Conservation (phyloP, 2,888 invertebrate genomes). For the Melanargia galathea region DNA sequence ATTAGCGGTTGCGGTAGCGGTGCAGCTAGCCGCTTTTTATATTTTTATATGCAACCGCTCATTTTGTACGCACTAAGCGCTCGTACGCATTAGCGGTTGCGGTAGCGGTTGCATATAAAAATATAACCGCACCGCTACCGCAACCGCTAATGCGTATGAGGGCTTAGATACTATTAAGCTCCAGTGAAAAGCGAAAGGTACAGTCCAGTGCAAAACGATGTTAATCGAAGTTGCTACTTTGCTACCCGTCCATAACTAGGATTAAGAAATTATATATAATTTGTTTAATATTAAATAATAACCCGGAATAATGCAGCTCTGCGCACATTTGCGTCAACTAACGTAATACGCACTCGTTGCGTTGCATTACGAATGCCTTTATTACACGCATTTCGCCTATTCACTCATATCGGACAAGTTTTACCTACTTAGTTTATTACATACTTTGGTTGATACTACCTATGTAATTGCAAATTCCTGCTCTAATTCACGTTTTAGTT, state of each 20-base stretch:
- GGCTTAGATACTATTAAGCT: too few species aligned
- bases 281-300: conserved; percentile 23
- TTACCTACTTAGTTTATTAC: conserved; percentile 12
- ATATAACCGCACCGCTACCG: too few species aligned
- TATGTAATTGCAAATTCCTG: not conserved
- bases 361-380: conserved; percentile 35
- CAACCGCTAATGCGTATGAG: too few species aligned
- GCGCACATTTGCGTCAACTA: conserved; percentile 26
- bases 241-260: conserved; percentile 3
- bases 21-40: too few species aligned
- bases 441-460: too few species aligned
- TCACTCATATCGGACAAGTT: conserved; percentile 27
- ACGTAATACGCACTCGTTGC: conserved; percentile 28
- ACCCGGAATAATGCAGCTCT: conserved; percentile 23
- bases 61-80: too few species aligned
- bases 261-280: conserved; percentile 19
- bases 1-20: too few species aligned
- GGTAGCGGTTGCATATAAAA: too few species aligned
- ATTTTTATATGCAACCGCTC: too few species aligned
- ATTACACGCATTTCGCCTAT: conserved; percentile 31
- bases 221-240: not conserved
- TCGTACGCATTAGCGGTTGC: not conserved
- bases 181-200: not conserved
- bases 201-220: not conserved
- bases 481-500: not conserved